Conservation (phyloP, 2,888 invertebrate genomes). For the Drosophila quinaria region DNA sequence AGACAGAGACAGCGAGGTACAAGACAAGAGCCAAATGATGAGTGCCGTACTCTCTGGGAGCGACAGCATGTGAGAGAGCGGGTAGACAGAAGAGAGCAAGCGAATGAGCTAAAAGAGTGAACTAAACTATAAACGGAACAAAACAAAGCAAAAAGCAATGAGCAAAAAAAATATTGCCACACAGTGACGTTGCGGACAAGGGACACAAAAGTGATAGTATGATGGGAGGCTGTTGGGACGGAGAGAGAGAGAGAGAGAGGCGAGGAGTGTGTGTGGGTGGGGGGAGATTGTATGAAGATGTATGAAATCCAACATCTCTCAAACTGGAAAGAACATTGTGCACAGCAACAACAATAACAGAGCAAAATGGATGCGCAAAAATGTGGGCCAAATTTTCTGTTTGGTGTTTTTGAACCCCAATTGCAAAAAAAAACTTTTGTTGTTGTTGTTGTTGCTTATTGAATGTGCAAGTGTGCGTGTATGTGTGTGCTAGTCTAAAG, state of each 20-base stretch:
- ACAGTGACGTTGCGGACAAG: conserved; percentile 37
- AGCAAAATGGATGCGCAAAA: conserved; percentile 56
- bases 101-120: conserved; percentile 14
- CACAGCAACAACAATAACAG: conserved; percentile 19
- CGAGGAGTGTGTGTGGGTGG: not conserved
- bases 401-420: conserved; percentile 33
- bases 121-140: conserved; percentile 47
- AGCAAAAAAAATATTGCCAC: conserved; percentile 37
- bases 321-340: conserved; percentile 45
- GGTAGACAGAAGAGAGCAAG: conserved; percentile 10
- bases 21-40: conserved; percentile 36
- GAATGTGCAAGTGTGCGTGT: conserved; percentile 22
- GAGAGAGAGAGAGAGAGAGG: not conserved
- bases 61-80: conserved; percentile 6
- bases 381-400: conserved; percentile 67
- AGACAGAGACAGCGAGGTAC: not conserved
- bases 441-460: conserved; percentile 24
- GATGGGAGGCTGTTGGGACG: not conserved
- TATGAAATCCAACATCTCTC: conserved; percentile 32
- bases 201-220: not conserved
- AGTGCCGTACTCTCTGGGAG: conserved; percentile 5
- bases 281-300: conserved; percentile 3
- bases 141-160: conserved; percentile 55
- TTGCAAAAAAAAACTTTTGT: conserved; percentile 23
- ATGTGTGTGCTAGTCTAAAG: conserved; percentile 10